phyloP scores from a whole-genome alignment of 2,888 invertebrate genomes.

The Nudaria mundana region DNA sequence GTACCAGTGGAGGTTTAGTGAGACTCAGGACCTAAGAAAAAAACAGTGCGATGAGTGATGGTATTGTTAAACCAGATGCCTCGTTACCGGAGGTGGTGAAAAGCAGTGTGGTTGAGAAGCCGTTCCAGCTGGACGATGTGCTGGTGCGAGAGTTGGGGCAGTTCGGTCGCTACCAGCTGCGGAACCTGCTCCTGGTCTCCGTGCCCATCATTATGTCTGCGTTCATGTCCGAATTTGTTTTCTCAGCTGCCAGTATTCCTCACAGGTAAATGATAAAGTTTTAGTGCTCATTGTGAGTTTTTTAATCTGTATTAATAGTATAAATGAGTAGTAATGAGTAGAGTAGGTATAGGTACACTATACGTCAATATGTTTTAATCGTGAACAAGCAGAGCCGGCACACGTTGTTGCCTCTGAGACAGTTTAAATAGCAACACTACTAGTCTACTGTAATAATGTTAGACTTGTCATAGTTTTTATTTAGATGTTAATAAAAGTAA shows the following conservation, averaged over 20 bases:
- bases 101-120: slow-evolving; percentile 10
- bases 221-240: slow-evolving; percentile 85
- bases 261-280: slow-evolving; percentile 80
- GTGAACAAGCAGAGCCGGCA: no score
- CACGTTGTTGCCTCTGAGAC: no score
- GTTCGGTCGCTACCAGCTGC: slow-evolving; percentile 84
- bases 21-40: no score
- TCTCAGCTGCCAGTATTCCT: slow-evolving; percentile 84
- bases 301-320: no score
- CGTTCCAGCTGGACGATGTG: slow-evolving; percentile 72
- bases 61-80: slow-evolving; percentile 1
- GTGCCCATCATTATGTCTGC: slow-evolving; percentile 84
- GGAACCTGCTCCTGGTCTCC: slow-evolving; percentile 81
- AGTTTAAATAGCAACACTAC: no score
- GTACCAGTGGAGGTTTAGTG: no score
- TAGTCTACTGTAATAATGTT: no score
- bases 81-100: not conserved
- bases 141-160: slow-evolving; percentile 80
- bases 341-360: no score
- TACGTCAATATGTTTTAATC: no score
- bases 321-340: no score
- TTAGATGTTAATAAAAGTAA: no score
- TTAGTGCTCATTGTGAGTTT: not conserved
- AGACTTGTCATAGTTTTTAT: no score
- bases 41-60: slow-evolving; percentile 12